phyloP scores from a whole-genome alignment of 1,140 invertebrate species.

The Drosophila rufa region DNA sequence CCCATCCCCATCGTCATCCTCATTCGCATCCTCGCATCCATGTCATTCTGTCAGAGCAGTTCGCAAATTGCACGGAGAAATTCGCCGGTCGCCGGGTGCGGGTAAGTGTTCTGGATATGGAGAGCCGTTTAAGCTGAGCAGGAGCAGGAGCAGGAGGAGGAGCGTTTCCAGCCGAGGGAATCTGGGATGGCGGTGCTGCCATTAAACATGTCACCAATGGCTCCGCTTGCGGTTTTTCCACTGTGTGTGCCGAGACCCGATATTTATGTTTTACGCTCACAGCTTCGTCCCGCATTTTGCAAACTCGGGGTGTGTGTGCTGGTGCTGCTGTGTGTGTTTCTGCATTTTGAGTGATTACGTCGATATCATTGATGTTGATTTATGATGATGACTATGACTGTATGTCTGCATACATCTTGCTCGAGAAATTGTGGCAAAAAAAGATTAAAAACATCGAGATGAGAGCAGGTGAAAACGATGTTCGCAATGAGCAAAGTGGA shows the following conservation, averaged over 20 bases:
- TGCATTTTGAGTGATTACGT: conserved; percentile 80
- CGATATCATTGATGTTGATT: conserved; percentile 83
- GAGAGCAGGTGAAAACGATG: conserved; percentile 39
- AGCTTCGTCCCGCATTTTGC: conserved; percentile 33
- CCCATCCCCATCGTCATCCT: conserved; percentile 23
- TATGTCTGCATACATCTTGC: conserved; percentile 19
- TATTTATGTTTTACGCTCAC: conserved; percentile 69
- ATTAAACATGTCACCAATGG: conserved; percentile 77
- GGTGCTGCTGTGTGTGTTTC: conserved; percentile 7
- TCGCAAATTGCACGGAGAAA: conserved; percentile 75
- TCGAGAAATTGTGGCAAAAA: conserved; percentile 51
- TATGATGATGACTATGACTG: conserved; percentile 70
- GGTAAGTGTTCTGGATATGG: conserved; percentile 31
- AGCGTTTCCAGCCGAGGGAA: not conserved
- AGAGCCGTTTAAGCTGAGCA: conserved; percentile 52
- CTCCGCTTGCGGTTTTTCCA: conserved; percentile 63
- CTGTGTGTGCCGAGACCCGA: conserved; percentile 35
- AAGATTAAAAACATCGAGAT: conserved; percentile 40
- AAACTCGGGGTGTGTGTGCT: conserved; percentile 9
- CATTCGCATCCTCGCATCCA: conserved; percentile 43
- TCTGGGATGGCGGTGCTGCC: conserved; percentile 57
- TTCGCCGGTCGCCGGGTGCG: conserved; percentile 41
- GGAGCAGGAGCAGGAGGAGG: not conserved
- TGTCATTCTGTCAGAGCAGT: conserved; percentile 56
- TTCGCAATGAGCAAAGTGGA: conserved; percentile 13